Base-by-base conservation (phyloP, 2,797 vertebrate species). In the Acipenser oxyrinchus region DNA sequence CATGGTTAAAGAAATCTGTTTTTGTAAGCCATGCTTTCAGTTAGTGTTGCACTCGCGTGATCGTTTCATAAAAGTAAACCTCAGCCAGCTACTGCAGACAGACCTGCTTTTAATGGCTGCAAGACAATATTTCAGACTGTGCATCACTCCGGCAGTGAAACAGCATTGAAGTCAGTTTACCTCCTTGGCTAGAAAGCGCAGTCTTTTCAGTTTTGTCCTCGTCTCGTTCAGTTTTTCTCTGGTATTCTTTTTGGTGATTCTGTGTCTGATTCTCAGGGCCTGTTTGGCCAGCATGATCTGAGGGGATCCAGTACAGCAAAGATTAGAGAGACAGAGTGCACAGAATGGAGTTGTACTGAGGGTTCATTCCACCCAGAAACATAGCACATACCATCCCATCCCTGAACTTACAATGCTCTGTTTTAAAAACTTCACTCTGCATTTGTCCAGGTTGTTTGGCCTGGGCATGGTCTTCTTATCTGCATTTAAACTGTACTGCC, bases 391-490 rank as follows among this genome's bases (percentile, higher is more conserved):
- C 11, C 10, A 12, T 10, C 55, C 6, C 10, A 1, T 3, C 8
- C 0, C 55, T 8, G 8, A 2, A 82, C 90, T 80, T 77, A 97
- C 95, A 51, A 95, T 81, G 69, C 84, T 94, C 72, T 83, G 88
- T 70, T 86, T 89, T 68, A 95, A 84, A 49, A 89, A 88, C 63
- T 88, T 92, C 48, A 66, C 87, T 66, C 92, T 84, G 76, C 84
- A 89, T 70, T 80, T 85, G 75, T 99, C 96, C 50, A 97, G 84
- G 67, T 78, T 78, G 74, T 97, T 97, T 65, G 94, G 93, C 60
- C 87, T 84, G 6, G 72, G 79, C 81, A 91, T 90, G 1, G 85
- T 83, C 78, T 85, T 93, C 71, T 73, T 87, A 60, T 92, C 91
- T 50, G 86, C 77, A 0, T 81, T 78, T 1, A 82, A 75, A 66